Conservation (phyloP, 2,113 vertebrate species). For the Formicarius rufipectus region DNA sequence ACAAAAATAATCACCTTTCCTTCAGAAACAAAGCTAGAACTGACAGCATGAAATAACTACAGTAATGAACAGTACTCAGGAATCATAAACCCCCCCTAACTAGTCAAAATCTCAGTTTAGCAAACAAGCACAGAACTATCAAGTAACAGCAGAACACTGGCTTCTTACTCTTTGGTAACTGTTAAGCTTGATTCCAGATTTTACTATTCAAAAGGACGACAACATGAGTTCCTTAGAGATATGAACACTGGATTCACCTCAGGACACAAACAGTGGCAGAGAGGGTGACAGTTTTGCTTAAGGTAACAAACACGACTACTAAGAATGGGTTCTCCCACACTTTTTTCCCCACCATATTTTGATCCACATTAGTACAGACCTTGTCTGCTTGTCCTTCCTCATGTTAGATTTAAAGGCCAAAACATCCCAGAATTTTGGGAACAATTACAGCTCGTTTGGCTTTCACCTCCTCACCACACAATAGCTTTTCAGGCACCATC, state of each 20-base stretch:
- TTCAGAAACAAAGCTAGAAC: not conserved
- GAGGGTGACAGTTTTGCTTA: not conserved
- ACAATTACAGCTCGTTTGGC: not conserved
- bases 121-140: not conserved
- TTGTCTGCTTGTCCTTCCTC: not conserved
- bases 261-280: not conserved
- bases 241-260: not conserved
- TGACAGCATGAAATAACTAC: not conserved
- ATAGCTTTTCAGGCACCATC: not conserved
- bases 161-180: not conserved
- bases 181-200: not conserved
- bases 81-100: not conserved
- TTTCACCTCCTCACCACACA: not conserved
- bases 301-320: not conserved
- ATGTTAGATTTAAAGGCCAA: not conserved
- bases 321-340: not conserved
- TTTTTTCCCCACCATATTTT: not conserved
- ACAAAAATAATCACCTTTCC: not conserved
- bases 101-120: not conserved
- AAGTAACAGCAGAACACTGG: not conserved
- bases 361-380: not conserved
- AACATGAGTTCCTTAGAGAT: not conserved
- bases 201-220: not conserved
- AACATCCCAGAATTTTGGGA: not conserved
- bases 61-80: not conserved